A percentile compares a stretch with the other conserved stretches of the same genome.
These are phyloP conservation scores for Phoenoteleia sp. DNA, from an alignment of 2,888 invertebrate species.

Conservation along the genomic window DNA sequence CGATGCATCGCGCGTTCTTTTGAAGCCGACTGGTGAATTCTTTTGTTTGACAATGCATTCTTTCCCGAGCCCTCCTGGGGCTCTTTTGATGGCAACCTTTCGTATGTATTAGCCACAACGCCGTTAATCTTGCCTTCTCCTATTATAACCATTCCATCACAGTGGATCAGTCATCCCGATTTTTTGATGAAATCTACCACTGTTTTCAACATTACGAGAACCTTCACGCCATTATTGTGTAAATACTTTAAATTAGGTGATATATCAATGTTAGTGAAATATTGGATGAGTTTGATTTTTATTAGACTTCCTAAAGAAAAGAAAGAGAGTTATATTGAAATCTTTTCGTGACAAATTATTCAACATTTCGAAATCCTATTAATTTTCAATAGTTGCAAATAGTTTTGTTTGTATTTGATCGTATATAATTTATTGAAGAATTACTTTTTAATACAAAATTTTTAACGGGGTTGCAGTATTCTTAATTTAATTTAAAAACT, in stretches of 20 bases:
- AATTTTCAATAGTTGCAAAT: no score
- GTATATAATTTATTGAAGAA: no score
- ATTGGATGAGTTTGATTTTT: no score
- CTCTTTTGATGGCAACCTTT: conserved; percentile 70
- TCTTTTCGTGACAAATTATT: no score
- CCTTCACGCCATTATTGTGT: not conserved
- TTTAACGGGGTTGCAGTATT: no score
- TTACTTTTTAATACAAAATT: no score
- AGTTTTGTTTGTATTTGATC: no score
- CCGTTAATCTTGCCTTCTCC: conserved; percentile 74
- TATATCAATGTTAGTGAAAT: not conserved
- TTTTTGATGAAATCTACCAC: conserved; percentile 29
- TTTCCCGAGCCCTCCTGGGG: conserved; percentile 62
- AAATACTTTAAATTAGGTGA: conserved; percentile 8
- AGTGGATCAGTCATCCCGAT: conserved; percentile 16
- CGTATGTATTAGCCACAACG: conserved; percentile 72
- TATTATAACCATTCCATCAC: conserved; percentile 65
- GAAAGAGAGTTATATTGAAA: no score
- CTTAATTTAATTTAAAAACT: no score
- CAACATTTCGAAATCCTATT: no score
- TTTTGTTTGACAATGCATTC: conserved; percentile 74
- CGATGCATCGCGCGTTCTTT: conserved; percentile 71
- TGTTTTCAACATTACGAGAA: conserved; percentile 22
- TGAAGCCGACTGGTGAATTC: conserved; percentile 73
- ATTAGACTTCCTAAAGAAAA: no score